Evolutionary conservation across 2,113 vertebrate species (phyloP).

Genomic region (Phodopus roborovskii): DNA sequence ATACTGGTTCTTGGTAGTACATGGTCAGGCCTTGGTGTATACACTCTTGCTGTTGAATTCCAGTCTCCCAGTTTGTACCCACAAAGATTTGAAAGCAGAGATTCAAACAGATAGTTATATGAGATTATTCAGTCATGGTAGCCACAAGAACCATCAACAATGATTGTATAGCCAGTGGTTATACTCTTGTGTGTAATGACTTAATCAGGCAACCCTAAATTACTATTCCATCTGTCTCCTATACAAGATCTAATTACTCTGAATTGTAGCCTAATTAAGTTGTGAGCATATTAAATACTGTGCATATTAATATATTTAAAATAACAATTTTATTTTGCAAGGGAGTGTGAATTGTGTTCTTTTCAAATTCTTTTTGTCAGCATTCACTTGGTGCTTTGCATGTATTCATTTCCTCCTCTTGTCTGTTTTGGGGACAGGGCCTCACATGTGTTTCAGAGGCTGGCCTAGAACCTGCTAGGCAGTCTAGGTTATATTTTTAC

Average conservation of each 20-base stretch:
- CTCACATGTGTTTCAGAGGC: not conserved
- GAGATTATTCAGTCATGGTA: not conserved
- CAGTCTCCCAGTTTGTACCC: too few relatives aligned
- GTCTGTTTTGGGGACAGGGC: not conserved
- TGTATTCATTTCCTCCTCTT: not conserved
- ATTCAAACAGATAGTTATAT: not conserved
- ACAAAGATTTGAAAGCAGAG: not conserved
- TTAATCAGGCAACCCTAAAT: not conserved
- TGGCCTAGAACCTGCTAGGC: not conserved
- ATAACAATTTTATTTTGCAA: constrained; percentile 19
- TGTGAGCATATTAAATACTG: not conserved
- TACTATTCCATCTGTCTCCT: not conserved
- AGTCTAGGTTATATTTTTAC: not conserved
- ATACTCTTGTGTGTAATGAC: too few relatives aligned
- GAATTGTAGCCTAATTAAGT: not conserved
- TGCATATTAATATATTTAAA: not conserved
- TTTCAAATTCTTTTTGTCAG: constrained; percentile 10
- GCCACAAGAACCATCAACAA: not conserved
- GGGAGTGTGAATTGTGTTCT: not conserved
- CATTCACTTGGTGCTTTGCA: not conserved
- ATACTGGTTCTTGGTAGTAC: not conserved
- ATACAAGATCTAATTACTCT: not conserved
- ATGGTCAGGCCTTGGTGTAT: not conserved
- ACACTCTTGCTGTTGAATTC: not conserved
- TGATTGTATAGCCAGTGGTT: not conserved